Base-by-base conservation (phyloP, 2,888 invertebrate species). In the Eristalinus sepulchralis region DNA sequence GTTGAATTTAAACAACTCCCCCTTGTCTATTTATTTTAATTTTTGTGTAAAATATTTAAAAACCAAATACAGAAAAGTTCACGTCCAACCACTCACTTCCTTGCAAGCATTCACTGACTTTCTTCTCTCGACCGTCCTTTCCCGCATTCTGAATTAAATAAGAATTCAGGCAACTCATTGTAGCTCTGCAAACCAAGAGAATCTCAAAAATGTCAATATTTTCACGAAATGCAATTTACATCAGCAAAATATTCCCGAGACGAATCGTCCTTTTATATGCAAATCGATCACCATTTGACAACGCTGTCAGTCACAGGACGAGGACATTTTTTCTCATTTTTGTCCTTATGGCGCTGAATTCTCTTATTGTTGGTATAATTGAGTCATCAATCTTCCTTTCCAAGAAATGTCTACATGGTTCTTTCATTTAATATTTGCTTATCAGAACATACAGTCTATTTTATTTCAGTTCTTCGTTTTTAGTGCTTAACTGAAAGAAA, bases 211-310 rank as follows among this genome's bases (percentile, higher is more conserved):
- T 8, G 47, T 8, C 47, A 47, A 47, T 47, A 47, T 47, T 17
- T 47, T 17, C 17, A n/a, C n/a, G 47, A 17, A 47, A 47, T 47
- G 47, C 47, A 47, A 47, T 47, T 47, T 47, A 47, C 47, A 47
- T 47, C 47, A 47, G 8, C 6, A 17, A 47, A 17, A 47, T 47
- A 47, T 47, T 47, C 47, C n/a, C 8, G 17, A 47, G 17, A 47
- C 8, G 47, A 47, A 47, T 47, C 47, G 47, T 47, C 47, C 47
- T 47, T 47, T 47, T 47, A 47, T 47, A 47, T 17, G 47, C 47
- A 62, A 62, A 62, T 62, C 62, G 20, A 62, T 62, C 62, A 62
- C 17, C 62, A 10, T 20, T 62, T 62, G 62, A 62, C 34, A 62
- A 20, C 22, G 10, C 62, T 62, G 47, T 47, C 47, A 17, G 17